Evolutionary conservation across 2,888 invertebrate genomes (phyloP).

Genomic region (Dynastes maya): DNA sequence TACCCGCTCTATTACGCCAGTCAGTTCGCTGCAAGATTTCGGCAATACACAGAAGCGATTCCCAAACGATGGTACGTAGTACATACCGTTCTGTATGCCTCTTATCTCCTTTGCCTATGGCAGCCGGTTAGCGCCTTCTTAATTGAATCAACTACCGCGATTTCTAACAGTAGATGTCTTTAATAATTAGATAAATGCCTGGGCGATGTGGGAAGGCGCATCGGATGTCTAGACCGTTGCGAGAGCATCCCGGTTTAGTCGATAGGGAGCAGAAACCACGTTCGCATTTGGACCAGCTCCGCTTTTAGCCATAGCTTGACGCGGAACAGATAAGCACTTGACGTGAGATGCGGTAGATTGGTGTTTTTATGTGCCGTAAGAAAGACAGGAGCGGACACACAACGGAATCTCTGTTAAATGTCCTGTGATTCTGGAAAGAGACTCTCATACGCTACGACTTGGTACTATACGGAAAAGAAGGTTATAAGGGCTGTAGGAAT

Average conservation of each 20-base stretch:
- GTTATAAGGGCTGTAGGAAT: too few relatives aligned
- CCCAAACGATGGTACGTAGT: not conserved
- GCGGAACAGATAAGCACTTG: constrained; percentile 32
- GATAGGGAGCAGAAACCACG: constrained; percentile 28
- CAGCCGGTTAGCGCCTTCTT: constrained; percentile 2
- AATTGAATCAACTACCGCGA: constrained; percentile 28
- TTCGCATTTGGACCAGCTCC: not conserved
- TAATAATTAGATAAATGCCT: constrained; percentile 35
- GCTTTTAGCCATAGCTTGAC: not conserved
- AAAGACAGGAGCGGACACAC: too few relatives aligned
- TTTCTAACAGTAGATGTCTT: constrained; percentile 34
- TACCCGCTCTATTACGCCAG: constrained; percentile 7
- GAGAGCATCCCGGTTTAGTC: not conserved
- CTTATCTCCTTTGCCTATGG: not conserved
- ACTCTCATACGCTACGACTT: too few relatives aligned
- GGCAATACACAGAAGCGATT: not conserved
- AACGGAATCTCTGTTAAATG: constrained; percentile 20
- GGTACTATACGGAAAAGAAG: too few relatives aligned
- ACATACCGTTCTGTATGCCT: not conserved
- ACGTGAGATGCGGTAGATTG: not conserved
- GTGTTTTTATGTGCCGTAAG: too few relatives aligned
- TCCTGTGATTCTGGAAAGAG: constrained; percentile 4
- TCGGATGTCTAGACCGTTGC: not conserved
- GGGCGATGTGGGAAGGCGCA: not conserved
- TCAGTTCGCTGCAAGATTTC: not conserved